phyloP scores from a whole-genome alignment of 2,888 invertebrate species.

The Caenorhabditis sp. region DNA sequence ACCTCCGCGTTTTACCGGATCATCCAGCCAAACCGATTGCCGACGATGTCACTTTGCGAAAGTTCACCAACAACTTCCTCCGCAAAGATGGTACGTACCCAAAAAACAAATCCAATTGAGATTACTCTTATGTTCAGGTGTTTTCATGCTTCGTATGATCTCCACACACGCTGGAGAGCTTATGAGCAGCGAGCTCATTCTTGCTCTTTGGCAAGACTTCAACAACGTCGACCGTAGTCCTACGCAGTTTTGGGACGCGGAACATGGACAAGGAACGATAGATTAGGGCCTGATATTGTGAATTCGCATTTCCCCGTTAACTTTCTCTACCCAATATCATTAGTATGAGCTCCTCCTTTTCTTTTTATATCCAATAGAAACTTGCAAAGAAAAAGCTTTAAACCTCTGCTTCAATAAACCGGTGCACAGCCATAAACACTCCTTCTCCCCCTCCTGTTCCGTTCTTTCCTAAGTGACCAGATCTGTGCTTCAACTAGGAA shows the following conservation, averaged over 20 bases:
- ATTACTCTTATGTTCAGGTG: constrained; percentile 62
- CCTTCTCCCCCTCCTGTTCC: no score
- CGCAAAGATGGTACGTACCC: constrained; percentile 70
- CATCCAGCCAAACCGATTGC: constrained; percentile 78
- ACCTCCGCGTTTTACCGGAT: constrained; percentile 78
- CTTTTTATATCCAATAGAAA: no score
- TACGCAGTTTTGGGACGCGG: constrained; percentile 78
- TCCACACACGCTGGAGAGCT: constrained; percentile 79
- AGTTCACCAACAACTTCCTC: constrained; percentile 79
- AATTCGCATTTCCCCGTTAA: no score
- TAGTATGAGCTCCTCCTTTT: no score
- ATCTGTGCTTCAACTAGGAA: no score
- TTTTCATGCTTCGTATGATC: constrained; percentile 79
- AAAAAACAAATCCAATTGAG: not conserved
- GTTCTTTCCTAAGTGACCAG: constrained; percentile 24
- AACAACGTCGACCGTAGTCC: constrained; percentile 79
- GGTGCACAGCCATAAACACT: constrained; percentile 14
- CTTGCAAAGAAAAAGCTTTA: no score
- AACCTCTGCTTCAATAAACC: constrained; percentile 27
- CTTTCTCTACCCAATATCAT: no score
- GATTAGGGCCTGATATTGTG: no score
- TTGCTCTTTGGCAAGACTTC: constrained; percentile 79
- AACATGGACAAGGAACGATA: constrained; percentile 69
- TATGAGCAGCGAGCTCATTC: constrained; percentile 78
- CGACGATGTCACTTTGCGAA: constrained; percentile 78